Evolutionary conservation across 2,888 invertebrate species (phyloP).

Genomic region (Drosophila multiciliata): DNA sequence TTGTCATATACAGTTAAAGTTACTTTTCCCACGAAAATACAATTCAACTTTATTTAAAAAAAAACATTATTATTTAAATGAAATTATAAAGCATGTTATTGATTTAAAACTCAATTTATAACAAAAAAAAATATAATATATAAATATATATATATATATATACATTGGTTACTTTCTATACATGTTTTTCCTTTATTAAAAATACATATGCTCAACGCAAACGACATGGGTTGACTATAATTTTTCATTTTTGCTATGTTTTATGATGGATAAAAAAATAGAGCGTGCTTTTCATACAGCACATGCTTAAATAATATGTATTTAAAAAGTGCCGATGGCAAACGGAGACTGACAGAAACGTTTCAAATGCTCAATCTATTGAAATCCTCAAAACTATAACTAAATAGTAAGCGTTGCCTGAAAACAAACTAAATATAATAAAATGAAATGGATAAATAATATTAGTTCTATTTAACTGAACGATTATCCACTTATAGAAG

Average conservation of each 20-base stretch:
- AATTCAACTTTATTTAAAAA: neutral
- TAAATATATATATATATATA: neutral
- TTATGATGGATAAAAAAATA: neutral
- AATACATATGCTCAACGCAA: neutral
- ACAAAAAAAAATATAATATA: neutral
- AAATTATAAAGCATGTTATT: neutral
- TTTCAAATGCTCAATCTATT: constrained; percentile 10
- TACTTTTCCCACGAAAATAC: too few species aligned
- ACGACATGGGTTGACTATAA: neutral
- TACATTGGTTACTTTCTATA: neutral
- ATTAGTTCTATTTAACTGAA: neutral
- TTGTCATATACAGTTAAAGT: neutral
- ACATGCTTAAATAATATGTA: neutral
- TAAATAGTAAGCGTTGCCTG: constrained; percentile 11
- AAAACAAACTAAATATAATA: neutral
- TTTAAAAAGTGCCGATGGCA: constrained; percentile 10
- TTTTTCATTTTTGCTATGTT: neutral
- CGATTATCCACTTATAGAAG: neutral
- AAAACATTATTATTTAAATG: neutral
- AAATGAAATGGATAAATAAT: neutral
- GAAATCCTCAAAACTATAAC: constrained; percentile 28
- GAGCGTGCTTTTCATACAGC: neutral
- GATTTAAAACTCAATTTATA: neutral
- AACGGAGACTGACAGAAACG: constrained; percentile 20
- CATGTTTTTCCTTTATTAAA: neutral